A percentile compares a stretch with the other conserved stretches of the same genome.
Evolutionary conservation across 2,888 invertebrate genomes (phyloP).

Genomic region (Idaea straminata): DNA sequence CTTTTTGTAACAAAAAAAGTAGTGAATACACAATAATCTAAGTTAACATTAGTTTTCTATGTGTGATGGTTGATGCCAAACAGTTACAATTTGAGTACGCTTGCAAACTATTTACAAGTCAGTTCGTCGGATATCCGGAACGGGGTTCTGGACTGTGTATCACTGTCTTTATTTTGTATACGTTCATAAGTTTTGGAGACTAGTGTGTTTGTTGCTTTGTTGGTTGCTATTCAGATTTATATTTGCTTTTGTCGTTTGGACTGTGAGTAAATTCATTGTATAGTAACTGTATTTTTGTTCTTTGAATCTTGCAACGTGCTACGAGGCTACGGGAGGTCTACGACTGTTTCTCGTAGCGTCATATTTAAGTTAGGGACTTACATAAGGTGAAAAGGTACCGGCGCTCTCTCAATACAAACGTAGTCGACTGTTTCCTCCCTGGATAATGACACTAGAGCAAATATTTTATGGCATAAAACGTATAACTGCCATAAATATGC

Average conservation of each 20-base stretch:
- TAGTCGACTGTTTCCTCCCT: too few relatives aligned
- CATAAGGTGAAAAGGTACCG: too few relatives aligned
- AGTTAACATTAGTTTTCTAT: constrained; percentile 6
- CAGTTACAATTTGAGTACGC: constrained; percentile 8
- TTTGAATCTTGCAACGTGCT: background rate
- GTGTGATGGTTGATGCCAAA: constrained; percentile 7
- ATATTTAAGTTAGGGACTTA: too few relatives aligned
- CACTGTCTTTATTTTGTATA: constrained; percentile 1
- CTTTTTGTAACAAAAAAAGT: too few relatives aligned
- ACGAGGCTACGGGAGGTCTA: background rate
- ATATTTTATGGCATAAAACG: too few relatives aligned
- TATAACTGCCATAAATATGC: too few relatives aligned
- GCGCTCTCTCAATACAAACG: too few relatives aligned
- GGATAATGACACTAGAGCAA: too few relatives aligned
- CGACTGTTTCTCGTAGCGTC: background rate
- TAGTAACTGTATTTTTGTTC: background rate
- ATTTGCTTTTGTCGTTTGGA: background rate
- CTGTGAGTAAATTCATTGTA: background rate
- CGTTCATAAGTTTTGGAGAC: background rate
- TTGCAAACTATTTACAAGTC: constrained; percentile 18
- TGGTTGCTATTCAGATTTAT: background rate
- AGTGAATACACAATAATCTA: too few relatives aligned
- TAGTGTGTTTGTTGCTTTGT: constrained; percentile 2
- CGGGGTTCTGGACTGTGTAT: constrained; percentile 13
- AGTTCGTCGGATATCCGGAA: constrained; percentile 14